Conservation (phyloP, 2,113 vertebrate genomes). For the Rhineura floridana region DNA sequence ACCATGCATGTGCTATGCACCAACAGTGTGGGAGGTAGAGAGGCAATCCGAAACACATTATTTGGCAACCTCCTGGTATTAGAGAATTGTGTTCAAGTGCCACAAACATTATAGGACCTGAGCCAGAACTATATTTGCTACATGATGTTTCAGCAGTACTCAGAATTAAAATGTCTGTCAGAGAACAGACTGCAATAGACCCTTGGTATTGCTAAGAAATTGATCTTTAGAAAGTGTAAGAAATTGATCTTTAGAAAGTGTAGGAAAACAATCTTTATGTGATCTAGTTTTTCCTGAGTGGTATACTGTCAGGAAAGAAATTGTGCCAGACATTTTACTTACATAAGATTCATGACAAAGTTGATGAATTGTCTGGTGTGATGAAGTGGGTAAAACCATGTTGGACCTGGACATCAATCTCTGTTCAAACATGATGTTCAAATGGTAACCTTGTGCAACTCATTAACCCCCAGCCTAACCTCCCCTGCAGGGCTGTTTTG, state of each 20-base stretch:
- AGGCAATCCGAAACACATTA: conserved; percentile 16
- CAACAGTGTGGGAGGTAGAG: background rate
- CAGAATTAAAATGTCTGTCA: conserved; percentile 16
- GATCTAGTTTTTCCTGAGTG: conserved; percentile 14
- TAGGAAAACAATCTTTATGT: conserved; percentile 17
- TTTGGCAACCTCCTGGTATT: background rate
- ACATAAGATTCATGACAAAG: conserved; percentile 15
- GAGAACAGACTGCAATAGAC: background rate
- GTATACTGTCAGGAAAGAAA: background rate
- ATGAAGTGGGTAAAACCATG: background rate
- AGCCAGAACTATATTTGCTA: conserved; percentile 21
- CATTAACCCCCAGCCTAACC: background rate
- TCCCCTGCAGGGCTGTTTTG: background rate
- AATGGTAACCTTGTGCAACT: background rate
- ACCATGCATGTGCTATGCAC: background rate
- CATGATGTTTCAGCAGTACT: conserved; percentile 28
- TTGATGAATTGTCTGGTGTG: background rate
- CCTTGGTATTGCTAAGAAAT: background rate
- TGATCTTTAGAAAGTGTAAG: background rate
- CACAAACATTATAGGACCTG: background rate
- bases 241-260: background rate
- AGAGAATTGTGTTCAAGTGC: conserved; percentile 20
- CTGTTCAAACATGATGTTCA: background rate
- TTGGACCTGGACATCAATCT: background rate
- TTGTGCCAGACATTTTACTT: conserved; percentile 2